phyloP scores from a whole-genome alignment of 2,888 invertebrate genomes.

The Acleris holmiana region DNA sequence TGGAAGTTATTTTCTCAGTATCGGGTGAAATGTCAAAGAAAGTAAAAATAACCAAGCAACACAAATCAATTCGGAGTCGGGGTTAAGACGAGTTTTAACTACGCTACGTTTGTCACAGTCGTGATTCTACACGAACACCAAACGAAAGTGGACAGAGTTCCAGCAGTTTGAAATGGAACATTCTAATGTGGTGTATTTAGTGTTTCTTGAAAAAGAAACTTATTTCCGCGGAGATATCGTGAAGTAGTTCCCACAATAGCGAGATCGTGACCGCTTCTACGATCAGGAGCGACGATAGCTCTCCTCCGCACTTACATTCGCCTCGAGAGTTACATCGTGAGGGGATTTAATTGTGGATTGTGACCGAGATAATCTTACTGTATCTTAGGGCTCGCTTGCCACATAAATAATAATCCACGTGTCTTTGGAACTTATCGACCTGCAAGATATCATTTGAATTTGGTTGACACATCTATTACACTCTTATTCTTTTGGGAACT shows the following conservation, averaged over 20 bases:
- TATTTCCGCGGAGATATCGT: constrained; percentile 52
- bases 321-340: constrained; percentile 60
- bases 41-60: constrained; percentile 6
- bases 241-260: constrained; percentile 70
- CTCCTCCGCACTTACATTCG: constrained; percentile 56
- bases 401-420: not conserved
- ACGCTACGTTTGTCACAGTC: constrained; percentile 34
- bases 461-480: not conserved
- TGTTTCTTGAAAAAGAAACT: constrained; percentile 44
- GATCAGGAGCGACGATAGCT: constrained; percentile 71
- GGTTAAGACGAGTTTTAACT: constrained; percentile 21
- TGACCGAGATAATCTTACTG: constrained; percentile 60
- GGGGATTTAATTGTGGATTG: constrained; percentile 66
- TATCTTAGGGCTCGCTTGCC: constrained; percentile 41
- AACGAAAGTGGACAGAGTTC: constrained; percentile 21
- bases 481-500: too few relatives aligned
- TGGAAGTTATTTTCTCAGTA: too few relatives aligned
- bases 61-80: constrained; percentile 9
- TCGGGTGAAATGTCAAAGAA: constrained; percentile 22
- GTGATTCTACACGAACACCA: constrained; percentile 13
- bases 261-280: constrained; percentile 70
- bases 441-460: not conserved
- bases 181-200: constrained; percentile 32
- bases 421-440: not conserved
- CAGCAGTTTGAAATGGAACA: constrained; percentile 14